phyloP scores from a whole-genome alignment of 2,797 vertebrate genomes.

The Gallinago solitaria region DNA sequence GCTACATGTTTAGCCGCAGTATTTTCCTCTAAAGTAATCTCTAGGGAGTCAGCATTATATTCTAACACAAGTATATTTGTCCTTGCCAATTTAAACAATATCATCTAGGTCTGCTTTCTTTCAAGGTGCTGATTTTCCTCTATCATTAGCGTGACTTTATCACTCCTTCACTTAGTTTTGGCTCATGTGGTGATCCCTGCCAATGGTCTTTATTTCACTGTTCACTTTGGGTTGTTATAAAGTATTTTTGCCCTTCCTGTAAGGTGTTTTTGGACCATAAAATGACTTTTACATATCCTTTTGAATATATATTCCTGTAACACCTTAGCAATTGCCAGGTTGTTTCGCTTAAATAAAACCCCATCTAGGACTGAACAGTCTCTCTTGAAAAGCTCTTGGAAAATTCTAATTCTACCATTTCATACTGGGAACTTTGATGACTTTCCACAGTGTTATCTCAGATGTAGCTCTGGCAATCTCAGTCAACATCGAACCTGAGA shows the following conservation, averaged over 20 bases:
- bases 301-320: not conserved
- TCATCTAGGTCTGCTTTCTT: not conserved
- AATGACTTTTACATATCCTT: not conserved
- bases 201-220: not conserved
- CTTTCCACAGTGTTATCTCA: not conserved
- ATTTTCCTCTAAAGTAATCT: constrained; percentile 10
- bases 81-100: not conserved
- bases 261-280: not conserved
- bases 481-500: not conserved
- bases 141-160: constrained; percentile 13
- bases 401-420: not conserved
- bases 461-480: not conserved
- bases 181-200: not conserved
- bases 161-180: not conserved
- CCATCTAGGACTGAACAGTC: not conserved
- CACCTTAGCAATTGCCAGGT: not conserved
- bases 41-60: not conserved
- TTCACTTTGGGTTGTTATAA: not conserved
- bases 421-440: not conserved
- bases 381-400: not conserved
- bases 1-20: not conserved
- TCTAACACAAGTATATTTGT: not conserved
- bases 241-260: constrained; percentile 5
- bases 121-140: constrained; percentile 13
- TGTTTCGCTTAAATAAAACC: not conserved